A percentile compares a stretch with the other conserved stretches of the same genome.
Conservation (phyloP, 2,113 vertebrate species). For the Lophotis ruficrista region DNA sequence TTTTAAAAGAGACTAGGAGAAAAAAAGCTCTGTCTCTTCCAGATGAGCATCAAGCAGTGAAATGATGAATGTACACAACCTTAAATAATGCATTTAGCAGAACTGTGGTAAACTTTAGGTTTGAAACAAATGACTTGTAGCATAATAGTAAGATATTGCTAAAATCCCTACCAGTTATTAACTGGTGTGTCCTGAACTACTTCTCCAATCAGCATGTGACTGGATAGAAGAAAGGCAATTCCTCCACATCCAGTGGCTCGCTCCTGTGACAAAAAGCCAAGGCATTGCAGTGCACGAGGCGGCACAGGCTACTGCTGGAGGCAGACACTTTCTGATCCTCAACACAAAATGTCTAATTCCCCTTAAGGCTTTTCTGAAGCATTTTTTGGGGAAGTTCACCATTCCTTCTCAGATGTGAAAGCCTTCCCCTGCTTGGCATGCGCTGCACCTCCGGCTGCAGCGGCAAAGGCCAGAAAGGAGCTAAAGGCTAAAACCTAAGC, state of each 20-base stretch:
- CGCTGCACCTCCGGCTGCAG: background rate
- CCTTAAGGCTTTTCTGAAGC: background rate
- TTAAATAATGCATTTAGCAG: background rate
- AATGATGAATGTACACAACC: background rate
- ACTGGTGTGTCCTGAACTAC: background rate
- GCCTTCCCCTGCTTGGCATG: rapidly evolving
- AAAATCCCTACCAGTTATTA: background rate
- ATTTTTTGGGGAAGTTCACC: background rate
- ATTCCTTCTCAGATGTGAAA: background rate
- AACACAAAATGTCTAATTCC: rapidly evolving
- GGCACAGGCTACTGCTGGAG: background rate
- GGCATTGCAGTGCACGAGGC: rapidly evolving
- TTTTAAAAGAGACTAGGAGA: background rate
- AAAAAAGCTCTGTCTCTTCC: background rate
- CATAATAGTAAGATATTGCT: background rate
- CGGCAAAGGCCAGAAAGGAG: background rate
- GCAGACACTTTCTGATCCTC: background rate
- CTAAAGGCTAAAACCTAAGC: background rate
- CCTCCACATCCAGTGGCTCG: background rate
- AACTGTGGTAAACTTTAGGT: background rate
- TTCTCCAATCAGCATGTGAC: background rate
- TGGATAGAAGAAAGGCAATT: background rate
- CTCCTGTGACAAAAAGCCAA: background rate
- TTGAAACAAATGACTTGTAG: background rate
- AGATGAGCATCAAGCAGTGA: background rate